Base-by-base conservation (phyloP, 2,888 invertebrate genomes). In the Drosophila sordidapex region DNA sequence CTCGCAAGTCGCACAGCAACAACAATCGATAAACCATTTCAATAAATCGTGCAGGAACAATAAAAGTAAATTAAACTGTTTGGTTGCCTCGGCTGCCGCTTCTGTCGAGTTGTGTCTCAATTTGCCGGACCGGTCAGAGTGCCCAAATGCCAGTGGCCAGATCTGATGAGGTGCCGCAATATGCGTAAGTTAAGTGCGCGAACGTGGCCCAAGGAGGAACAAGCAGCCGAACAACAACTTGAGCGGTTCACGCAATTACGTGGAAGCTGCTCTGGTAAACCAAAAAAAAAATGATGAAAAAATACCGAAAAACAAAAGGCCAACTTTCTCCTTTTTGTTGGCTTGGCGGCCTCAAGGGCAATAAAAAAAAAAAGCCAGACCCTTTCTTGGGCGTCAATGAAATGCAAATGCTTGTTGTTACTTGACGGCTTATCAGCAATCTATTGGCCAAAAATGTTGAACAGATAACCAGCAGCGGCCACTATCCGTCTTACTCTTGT, bases 371-470 rank as follows among this genome's bases (percentile, higher is more conserved):
- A 64, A 59, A 36, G 61, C 52, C 38, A 46, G 70, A 80, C 80
- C 70, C 65, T 75, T 67, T 71, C 66, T 36, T 56, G 54, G 69
- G 75, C 70, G 75, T 76, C 82, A 90, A 85, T 90, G 81, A 82
- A 86, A 88, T 88, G 87, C 82, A 87, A 90, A 90, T 88, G 74
- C 60, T 46, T 56, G 68, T 49, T 70, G 64, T 56, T 48, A 63
- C 33, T 52, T 36, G 67, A 54, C 40, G 31, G 68, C 86, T 85
- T 91, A 91, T 91, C 90, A 79, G 64, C 63, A 86, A 87, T 90
- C 89, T 87, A 87, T 90, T 83, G 85, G 76, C 71, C 74, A 49
- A 81, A 90, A 87, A 90, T 82, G 89, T 77, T 81, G 76, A 66
- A 78, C 86, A 70, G 90, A 81, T 84, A 81, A 89, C 75, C 67